Evolutionary conservation across 2,797 vertebrate species (phyloP), one percentile per base, ranked within the genome.

Genomic region (Danionella dracula): DNA sequence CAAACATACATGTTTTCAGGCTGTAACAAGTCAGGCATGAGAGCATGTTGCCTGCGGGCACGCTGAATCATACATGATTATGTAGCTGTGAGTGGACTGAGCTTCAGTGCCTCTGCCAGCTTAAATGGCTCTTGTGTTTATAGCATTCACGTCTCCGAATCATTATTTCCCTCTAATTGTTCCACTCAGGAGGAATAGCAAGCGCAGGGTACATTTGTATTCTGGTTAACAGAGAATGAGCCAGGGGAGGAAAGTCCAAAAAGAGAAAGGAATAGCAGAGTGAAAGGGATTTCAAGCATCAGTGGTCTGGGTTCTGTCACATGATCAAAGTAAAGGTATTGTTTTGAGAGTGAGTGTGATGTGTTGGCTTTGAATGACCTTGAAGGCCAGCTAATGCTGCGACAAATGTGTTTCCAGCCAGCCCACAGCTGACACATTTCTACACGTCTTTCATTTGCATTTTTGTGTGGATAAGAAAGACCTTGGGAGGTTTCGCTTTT

Each of bases 61-160:
- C 50, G 35, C 66, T 74, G 72, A 76, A 70, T 78, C 76, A 76
- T 70, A 76, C 70, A 74, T 75, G 70, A 72, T 49, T 70, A 62
- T 41, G 19, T 40, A 68, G 50, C 66, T 62, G 58, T 53, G 37
- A 67, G 58, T 29, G 19, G 17, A 13, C 34, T 48, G 32, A 19
- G 37, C 65, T 44, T 51, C 65, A 38, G 17, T 53, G 13, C 50
- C 54, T 61, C 41, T 53, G 21, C 50, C 38, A 42, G 56, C 20
- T 37, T 66, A 21, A 59, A 31, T 38, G 35, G 56, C 50, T 44
- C 10, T 8, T 56, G 38, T 38, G 59, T 62, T 48, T 27, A 56
- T 41, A 21, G 17, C 12, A 19, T 68, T 67, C 51, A 31, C 35
- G 45, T 61, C 58, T 46, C 42, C 48, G 65, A 65, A 58, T 71